phyloP scores from a whole-genome alignment of 35 echinoderm and acorn worm species.

The Hemicentrotus pulcherrimus region DNA sequence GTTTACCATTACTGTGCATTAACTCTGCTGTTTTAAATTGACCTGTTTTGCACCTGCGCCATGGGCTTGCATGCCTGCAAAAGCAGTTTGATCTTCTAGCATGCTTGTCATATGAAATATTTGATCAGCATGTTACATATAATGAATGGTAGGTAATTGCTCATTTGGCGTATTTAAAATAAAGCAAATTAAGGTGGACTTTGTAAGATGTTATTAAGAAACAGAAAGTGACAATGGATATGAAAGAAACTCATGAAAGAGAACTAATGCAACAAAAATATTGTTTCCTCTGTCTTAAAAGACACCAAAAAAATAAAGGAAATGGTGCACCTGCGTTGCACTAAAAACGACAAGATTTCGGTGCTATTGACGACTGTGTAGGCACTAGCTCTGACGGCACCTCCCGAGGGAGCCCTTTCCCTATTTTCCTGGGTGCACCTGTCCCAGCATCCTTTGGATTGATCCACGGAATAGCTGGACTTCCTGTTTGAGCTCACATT shows the following conservation, averaged over 20 bases:
- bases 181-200: neutral
- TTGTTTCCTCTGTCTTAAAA: neutral
- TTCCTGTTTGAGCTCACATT: neutral
- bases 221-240: neutral
- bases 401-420: neutral
- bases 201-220: neutral
- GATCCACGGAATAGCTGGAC: neutral
- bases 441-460: constrained; percentile 9
- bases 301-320: neutral
- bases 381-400: neutral
- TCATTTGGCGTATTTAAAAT: neutral
- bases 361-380: neutral
- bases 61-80: neutral
- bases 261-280: constrained; percentile 19
- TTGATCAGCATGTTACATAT: neutral
- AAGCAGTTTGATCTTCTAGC: too few species aligned
- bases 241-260: neutral
- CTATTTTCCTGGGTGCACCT: neutral
- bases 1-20: neutral
- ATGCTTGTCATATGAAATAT: neutral
- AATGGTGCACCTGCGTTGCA: constrained; percentile 2
- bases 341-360: neutral
- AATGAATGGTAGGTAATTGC: neutral
- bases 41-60: neutral
- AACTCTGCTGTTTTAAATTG: neutral